These are phyloP conservation scores for Siphamia tubifer DNA, from an alignment of 2,113 vertebrate genomes.

Conservation along the genomic window DNA sequence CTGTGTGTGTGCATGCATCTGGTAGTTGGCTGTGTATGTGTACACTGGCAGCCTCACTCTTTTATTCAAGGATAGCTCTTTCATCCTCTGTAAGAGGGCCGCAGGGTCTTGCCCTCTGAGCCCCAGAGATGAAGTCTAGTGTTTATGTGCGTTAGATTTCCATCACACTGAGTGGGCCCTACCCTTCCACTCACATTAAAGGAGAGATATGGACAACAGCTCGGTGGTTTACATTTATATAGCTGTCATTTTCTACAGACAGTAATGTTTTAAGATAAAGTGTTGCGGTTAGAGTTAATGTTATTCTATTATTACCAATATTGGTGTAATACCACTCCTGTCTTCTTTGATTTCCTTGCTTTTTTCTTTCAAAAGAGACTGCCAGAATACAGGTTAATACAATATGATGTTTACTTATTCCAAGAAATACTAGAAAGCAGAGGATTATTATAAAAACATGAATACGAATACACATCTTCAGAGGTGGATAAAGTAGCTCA, in stretches of 20 bases:
- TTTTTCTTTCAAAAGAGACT: neutral
- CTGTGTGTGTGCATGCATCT: conserved; percentile 42
- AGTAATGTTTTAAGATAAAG: conserved; percentile 4
- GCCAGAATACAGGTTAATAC: neutral
- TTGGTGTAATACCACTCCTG: neutral
- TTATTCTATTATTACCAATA: neutral
- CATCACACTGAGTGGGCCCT: conserved; percentile 58
- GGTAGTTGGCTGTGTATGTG: conserved; percentile 69
- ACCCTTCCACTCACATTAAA: conserved; percentile 64
- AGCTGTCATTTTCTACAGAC: conserved; percentile 24
- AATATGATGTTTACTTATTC: neutral
- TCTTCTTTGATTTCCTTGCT: neutral
- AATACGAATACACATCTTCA: too few species aligned
- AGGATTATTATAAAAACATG: neutral
- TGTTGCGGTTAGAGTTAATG: neutral
- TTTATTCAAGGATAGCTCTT: conserved; percentile 84
- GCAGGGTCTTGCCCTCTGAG: conserved; percentile 70
- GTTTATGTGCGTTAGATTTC: conserved; percentile 75
- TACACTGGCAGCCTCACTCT: conserved; percentile 85
- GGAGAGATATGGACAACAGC: conserved; percentile 55
- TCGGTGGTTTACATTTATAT: conserved; percentile 50
- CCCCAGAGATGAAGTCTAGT: conserved; percentile 71
- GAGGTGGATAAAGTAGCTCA: too few species aligned
- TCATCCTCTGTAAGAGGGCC: conserved; percentile 76
- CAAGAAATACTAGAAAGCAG: too few species aligned